These are phyloP conservation scores for Drosophila micromelanica DNA, from an alignment of 1,140 invertebrate species.

Conservation along the genomic window DNA sequence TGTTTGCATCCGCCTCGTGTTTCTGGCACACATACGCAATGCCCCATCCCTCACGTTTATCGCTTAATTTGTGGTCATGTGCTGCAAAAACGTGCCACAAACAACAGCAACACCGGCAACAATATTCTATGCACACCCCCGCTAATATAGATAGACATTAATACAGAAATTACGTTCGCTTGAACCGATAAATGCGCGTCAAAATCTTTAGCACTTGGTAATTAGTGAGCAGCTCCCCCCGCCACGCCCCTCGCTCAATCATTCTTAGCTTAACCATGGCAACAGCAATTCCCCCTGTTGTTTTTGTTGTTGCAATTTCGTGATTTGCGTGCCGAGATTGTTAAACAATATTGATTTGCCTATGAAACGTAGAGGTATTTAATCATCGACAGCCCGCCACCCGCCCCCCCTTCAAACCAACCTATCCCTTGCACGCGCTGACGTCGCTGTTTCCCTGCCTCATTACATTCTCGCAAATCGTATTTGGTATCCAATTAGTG, in stretches of 20 bases:
- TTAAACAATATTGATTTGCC: constrained; percentile 71
- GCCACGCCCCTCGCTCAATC: background rate
- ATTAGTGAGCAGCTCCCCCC: constrained; percentile 49
- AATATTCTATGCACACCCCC: background rate
- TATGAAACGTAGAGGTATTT: constrained; percentile 50
- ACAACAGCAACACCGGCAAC: constrained; percentile 7
- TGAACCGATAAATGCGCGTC: constrained; percentile 39
- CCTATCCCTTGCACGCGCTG: no score
- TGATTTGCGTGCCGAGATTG: constrained; percentile 68
- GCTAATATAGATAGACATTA: constrained; percentile 33
- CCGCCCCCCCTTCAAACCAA: background rate
- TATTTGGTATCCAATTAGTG: constrained; percentile 66
- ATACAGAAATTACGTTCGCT: constrained; percentile 27
- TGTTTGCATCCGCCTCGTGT: constrained; percentile 16
- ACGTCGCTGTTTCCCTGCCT: background rate
- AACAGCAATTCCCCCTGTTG: constrained; percentile 38
- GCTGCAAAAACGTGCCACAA: constrained; percentile 48
- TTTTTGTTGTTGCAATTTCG: constrained; percentile 1
- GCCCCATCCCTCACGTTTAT: constrained; percentile 7
- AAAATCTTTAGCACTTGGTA: constrained; percentile 68
- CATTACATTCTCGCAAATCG: constrained; percentile 37
- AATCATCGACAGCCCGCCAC: constrained; percentile 38
- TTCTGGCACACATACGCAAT: background rate
- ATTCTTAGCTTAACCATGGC: constrained; percentile 30
- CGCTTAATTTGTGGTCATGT: constrained; percentile 39